These are phyloP conservation scores for Papilio glaucus DNA, from an alignment of 1,140 invertebrate genomes.

Conservation along the genomic window DNA sequence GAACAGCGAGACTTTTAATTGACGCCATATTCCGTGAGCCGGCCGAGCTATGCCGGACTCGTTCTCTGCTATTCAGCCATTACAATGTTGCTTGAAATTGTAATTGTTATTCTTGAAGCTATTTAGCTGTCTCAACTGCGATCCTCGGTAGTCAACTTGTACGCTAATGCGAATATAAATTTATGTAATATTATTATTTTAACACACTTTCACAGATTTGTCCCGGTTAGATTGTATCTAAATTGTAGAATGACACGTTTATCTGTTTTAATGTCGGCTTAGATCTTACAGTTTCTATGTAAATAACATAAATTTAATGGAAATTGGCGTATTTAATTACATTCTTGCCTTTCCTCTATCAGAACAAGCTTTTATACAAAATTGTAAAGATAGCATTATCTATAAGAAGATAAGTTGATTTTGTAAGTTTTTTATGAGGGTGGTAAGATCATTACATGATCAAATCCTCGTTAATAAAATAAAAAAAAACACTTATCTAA, in stretches of 20 bases:
- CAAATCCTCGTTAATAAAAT: no score
- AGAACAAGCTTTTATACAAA: no score
- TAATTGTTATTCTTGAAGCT: conserved; percentile 31
- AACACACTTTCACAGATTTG: conserved; percentile 32
- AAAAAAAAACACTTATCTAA: no score
- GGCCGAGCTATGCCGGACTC: conserved; percentile 19
- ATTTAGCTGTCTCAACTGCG: conserved; percentile 29
- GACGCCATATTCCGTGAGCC: conserved; percentile 26
- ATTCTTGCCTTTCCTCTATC: no score
- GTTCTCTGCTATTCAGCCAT: conserved; percentile 35
- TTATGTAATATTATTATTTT: conserved; percentile 29
- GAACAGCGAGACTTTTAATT: conserved; percentile 36
- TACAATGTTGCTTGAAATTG: conserved; percentile 35
- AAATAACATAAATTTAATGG: no score
- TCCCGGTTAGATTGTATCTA: conserved; percentile 19
- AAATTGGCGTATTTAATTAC: no score
- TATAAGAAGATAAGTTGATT: no score
- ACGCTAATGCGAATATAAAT: conserved; percentile 29
- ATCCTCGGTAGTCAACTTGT: conserved; percentile 14
- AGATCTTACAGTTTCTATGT: no score
- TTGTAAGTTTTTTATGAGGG: no score
- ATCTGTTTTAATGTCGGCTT: neutral
- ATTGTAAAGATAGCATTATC: no score
- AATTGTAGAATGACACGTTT: conserved; percentile 16
- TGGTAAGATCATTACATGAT: no score